Base-by-base conservation (phyloP, 2,888 invertebrate genomes). In the Terebella lapidaria region DNA sequence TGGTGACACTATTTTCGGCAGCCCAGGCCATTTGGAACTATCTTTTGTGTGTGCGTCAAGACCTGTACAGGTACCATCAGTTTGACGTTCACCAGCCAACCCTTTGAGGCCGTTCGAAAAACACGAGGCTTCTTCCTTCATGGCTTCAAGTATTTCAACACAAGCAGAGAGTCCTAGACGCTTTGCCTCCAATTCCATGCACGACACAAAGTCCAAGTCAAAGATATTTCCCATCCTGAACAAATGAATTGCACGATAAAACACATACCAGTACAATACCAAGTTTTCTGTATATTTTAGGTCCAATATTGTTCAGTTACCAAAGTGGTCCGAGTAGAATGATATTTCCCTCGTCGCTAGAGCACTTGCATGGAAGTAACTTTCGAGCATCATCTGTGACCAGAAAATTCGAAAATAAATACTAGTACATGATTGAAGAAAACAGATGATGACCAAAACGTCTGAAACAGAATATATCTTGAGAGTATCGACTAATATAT, bases 251-350 rank as follows among this genome's bases (percentile, higher is more conserved):
- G n/a, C n/a, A n/a, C n/a, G n/a, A n/a, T n/a, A n/a, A n/a, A n/a
- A n/a, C n/a, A 20, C 1, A 54, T 56, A 49, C 5, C 4, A 56
- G 49, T n/a, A 26, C 10, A 58, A 2, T 54, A 59, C n/a, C n/a
- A n/a, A n/a, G n/a, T n/a, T n/a, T n/a, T n/a, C n/a, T n/a, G n/a
- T n/a, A n/a, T n/a, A n/a, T n/a, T n/a, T n/a, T n/a, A n/a, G n/a
- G n/a, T n/a, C n/a, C n/a, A n/a, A n/a, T n/a, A n/a, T n/a, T n/a
- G n/a, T n/a, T n/a, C n/a, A n/a, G 65, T 64, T 68, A 77, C 77
- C 77, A 78, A 62, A 75, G 61, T 10, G 78, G 78, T 30, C 78
- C 78, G 1, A 78, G 57, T 30, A 70, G 56, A 5, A 77, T 69
- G 25, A 73, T 75, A 28, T 75, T 76, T 62, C 71, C 76, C 20